Evolutionary conservation across 2,888 invertebrate species (phyloP).

Genomic region (Anthophora plumipes): DNA sequence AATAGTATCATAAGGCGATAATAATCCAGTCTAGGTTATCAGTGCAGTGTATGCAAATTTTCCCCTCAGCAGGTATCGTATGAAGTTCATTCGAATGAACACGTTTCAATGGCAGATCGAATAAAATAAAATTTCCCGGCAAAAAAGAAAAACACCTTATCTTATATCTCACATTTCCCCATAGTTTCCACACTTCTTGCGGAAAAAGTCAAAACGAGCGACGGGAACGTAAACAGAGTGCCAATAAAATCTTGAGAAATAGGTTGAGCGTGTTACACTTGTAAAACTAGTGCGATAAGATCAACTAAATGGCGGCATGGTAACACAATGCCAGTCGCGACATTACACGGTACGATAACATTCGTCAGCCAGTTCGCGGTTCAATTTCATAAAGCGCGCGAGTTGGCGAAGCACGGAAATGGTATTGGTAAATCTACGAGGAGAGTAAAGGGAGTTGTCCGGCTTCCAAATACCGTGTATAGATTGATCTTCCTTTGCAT

Average conservation of each 20-base stretch:
- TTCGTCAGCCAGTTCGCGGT: slow-evolving; percentile 11
- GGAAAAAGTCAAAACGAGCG: background rate
- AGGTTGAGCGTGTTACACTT: slow-evolving; percentile 20
- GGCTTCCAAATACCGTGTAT: slow-evolving; percentile 36
- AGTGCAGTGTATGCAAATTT: too few species aligned
- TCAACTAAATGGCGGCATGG: slow-evolving; percentile 1
- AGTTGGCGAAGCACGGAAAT: too few species aligned
- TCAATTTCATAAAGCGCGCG: slow-evolving; percentile 20
- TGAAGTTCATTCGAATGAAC: too few species aligned
- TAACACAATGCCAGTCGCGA: slow-evolving; percentile 19
- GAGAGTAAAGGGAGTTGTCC: slow-evolving; percentile 48
- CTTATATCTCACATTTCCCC: background rate
- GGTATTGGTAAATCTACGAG: slow-evolving; percentile 43
- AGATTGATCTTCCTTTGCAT: slow-evolving; percentile 46
- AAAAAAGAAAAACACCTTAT: background rate
- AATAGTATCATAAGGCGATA: background rate
- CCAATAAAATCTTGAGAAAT: slow-evolving; percentile 33
- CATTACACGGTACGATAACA: slow-evolving; percentile 25
- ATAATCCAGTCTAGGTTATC: too few species aligned
- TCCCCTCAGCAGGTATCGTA: too few species aligned
- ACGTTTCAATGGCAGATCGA: too few species aligned
- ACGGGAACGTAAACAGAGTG: slow-evolving; percentile 18
- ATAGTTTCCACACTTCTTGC: background rate
- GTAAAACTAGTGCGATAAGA: slow-evolving; percentile 28
- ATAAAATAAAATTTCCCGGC: background rate